A percentile compares a stretch with the other conserved stretches of the same genome.
phyloP scores from a whole-genome alignment of 2,888 invertebrate genomes.

The Erebia palarica region DNA sequence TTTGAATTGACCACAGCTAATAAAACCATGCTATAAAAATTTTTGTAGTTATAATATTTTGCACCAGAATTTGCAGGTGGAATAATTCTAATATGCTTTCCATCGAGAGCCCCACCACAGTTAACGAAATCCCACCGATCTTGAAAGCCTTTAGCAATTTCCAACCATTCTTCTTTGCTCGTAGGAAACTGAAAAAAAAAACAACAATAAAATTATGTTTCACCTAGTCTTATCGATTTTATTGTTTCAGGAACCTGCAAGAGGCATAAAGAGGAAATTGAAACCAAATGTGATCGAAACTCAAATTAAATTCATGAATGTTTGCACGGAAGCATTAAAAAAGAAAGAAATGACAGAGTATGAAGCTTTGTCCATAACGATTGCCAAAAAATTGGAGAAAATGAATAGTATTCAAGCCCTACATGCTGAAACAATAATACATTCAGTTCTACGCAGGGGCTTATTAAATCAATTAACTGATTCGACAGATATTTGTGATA shows the following conservation, averaged over 20 bases:
- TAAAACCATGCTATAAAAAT: too few species aligned
- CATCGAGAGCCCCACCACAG: slow-evolving; percentile 1
- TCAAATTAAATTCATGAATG: slow-evolving; percentile 1
- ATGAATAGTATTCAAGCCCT: background rate
- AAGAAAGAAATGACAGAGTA: background rate
- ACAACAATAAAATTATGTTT: slow-evolving; percentile 2
- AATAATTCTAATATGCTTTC: slow-evolving; percentile 1
- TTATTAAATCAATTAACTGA: background rate
- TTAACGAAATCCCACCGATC: background rate
- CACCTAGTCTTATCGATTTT: background rate
- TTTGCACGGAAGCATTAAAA: slow-evolving; percentile 4
- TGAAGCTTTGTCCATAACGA: slow-evolving; percentile 5
- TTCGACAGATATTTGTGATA: slow-evolving; percentile 4
- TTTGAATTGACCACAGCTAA: too few species aligned
- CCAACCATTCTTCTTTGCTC: slow-evolving; percentile 7
- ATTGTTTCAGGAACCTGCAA: slow-evolving; percentile 7
- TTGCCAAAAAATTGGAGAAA: background rate
- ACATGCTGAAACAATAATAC: background rate
- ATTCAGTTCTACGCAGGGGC: background rate
- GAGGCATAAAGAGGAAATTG: slow-evolving; percentile 3
- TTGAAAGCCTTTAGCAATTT: slow-evolving; percentile 7
- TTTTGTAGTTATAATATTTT: too few species aligned
- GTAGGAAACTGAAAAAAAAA: background rate
- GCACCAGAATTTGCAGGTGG: background rate
- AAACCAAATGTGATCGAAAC: slow-evolving; percentile 7